Percentiles rank a stretch among this genome's conserved stretches.
Conservation (phyloP, 2,797 vertebrate genomes). For the Holocentrus rufus region DNA sequence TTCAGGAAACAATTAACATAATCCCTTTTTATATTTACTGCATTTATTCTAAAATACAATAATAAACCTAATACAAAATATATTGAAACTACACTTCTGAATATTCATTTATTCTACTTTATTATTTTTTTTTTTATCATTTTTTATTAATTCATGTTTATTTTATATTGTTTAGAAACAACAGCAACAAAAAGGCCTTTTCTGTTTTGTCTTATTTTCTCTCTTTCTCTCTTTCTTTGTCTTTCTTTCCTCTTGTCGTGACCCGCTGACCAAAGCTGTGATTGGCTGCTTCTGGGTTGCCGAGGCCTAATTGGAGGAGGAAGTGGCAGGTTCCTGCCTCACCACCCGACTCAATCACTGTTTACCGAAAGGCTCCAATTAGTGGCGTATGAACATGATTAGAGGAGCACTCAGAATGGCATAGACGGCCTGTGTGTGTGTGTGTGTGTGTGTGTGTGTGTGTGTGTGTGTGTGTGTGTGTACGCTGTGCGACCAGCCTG, state of each 20-base stretch:
- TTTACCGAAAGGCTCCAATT: conserved; percentile 76
- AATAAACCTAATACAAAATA: too few species aligned
- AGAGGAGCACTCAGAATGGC: conserved; percentile 55
- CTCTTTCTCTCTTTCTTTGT: conserved; percentile 41
- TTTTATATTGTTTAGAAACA: too few species aligned
- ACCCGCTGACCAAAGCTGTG: conserved; percentile 50
- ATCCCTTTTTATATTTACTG: too few species aligned
- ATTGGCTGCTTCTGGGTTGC: conserved; percentile 60
- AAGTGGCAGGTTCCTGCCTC: conserved; percentile 68
- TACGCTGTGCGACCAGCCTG: conserved; percentile 40
- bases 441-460: conserved; percentile 33
- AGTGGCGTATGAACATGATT: conserved; percentile 73
- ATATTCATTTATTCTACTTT: too few species aligned
- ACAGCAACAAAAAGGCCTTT: not conserved
- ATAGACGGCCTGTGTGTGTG: conserved; percentile 42
- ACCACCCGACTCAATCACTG: conserved; percentile 68
- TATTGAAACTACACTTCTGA: too few species aligned
- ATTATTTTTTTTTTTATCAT: too few species aligned
- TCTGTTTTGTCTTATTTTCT: not conserved
- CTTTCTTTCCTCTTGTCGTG: conserved; percentile 36
- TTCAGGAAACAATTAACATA: too few species aligned
- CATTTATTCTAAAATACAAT: too few species aligned
- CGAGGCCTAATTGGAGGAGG: conserved; percentile 71
- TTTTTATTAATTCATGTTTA: too few species aligned
- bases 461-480: conserved; percentile 28